Evolutionary conservation across 1,140 invertebrate species (phyloP).

Genomic region (Tetramorium parvispinum): DNA sequence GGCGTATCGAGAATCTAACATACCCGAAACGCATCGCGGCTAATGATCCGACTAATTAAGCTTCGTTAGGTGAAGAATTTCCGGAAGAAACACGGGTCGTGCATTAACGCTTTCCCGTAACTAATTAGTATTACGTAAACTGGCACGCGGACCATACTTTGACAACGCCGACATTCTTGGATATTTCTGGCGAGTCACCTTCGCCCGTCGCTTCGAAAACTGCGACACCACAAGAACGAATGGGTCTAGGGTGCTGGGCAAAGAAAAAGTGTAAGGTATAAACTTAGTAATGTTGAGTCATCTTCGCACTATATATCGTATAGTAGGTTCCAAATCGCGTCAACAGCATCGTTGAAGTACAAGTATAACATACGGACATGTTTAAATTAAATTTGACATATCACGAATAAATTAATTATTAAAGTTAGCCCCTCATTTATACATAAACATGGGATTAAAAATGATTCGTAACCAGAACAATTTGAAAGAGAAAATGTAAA

Average conservation of each 20-base stretch:
- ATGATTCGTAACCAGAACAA: not conserved
- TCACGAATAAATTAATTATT: not conserved
- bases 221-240: not conserved
- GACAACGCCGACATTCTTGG: conserved; percentile 24
- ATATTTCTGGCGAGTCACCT: conserved; percentile 49
- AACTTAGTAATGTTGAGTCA: conserved; percentile 21
- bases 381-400: not conserved
- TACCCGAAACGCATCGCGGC: conserved; percentile 33
- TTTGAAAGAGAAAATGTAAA: not conserved
- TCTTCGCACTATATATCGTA: not conserved
- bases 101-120: conserved; percentile 54
- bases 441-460: not conserved
- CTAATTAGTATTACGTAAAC: conserved; percentile 70
- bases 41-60: conserved; percentile 73
- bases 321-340: not conserved
- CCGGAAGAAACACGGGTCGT: conserved; percentile 46
- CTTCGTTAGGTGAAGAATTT: conserved; percentile 68
- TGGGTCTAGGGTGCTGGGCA: not conserved
- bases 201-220: conserved; percentile 6
- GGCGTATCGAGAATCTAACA: conserved; percentile 36
- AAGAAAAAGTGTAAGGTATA: not conserved
- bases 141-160: conserved; percentile 9
- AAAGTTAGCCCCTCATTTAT: not conserved
- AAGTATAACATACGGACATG: not conserved
- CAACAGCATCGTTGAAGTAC: no score